These are phyloP conservation scores for Tachycineta bicolor DNA, from an alignment of 2,113 vertebrate genomes.

Conservation along the genomic window DNA sequence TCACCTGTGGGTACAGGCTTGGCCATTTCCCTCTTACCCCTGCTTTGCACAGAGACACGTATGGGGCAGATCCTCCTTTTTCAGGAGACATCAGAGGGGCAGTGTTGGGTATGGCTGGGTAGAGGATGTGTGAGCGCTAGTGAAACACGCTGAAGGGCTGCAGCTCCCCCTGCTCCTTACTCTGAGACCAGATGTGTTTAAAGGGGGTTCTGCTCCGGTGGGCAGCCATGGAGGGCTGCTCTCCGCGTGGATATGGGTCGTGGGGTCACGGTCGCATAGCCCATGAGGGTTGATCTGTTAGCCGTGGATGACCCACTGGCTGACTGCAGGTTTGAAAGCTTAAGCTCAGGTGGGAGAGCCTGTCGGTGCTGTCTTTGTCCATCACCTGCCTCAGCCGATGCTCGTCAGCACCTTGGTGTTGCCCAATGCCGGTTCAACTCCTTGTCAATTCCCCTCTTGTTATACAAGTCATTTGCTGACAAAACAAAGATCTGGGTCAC, in stretches of 20 bases:
- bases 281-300: neutral
- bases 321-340: neutral
- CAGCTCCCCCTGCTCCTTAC: neutral
- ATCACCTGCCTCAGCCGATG: neutral
- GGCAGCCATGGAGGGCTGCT: neutral
- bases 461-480: slow-evolving; percentile 59
- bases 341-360: neutral
- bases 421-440: neutral
- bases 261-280: accelerated
- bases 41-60: neutral
- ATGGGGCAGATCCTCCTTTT: accelerated
- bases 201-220: neutral
- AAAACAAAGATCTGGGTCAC: slow-evolving; percentile 62
- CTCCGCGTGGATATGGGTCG: accelerated
- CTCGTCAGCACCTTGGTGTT: neutral
- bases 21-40: neutral
- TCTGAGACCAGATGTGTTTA: neutral
- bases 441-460: slow-evolving; percentile 46
- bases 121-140: neutral
- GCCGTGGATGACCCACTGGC: neutral
- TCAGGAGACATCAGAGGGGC: neutral
- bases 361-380: neutral
- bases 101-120: neutral
- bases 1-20: neutral
- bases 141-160: neutral